Evolutionary conservation across 2,888 invertebrate species (phyloP).

Genomic region (Ceramica pisi): DNA sequence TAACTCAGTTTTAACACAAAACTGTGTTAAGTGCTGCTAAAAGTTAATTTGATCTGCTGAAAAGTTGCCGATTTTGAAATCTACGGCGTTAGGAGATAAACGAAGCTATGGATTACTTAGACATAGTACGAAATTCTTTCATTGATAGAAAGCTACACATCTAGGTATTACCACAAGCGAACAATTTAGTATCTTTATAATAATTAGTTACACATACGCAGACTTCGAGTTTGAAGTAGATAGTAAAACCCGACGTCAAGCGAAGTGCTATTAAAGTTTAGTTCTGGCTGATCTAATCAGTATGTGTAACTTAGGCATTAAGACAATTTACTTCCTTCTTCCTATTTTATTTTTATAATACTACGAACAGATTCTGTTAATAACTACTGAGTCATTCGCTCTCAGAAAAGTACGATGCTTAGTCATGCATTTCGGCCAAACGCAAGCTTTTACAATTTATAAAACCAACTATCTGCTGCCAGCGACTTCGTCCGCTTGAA

Average conservation of each 20-base stretch:
- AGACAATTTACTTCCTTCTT: constrained; percentile 8
- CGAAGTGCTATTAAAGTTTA: background rate
- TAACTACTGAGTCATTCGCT: constrained; percentile 6
- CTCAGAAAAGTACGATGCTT: background rate
- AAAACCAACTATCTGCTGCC: background rate
- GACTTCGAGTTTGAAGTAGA: background rate
- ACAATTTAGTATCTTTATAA: background rate
- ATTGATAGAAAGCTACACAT: too few relatives aligned
- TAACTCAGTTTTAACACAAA: too few relatives aligned
- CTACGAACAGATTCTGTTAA: background rate
- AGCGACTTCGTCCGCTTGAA: too few relatives aligned
- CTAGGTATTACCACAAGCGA: too few relatives aligned
- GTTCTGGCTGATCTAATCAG: background rate
- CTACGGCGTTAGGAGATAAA: too few relatives aligned
- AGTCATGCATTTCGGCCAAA: constrained; percentile 15
- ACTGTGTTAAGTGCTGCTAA: too few relatives aligned
- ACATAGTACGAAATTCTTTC: too few relatives aligned
- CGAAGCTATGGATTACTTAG: too few relatives aligned
- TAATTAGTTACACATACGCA: background rate
- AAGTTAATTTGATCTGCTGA: too few relatives aligned
- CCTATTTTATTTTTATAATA: constrained; percentile 13
- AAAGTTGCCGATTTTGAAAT: too few relatives aligned
- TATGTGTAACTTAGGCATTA: background rate
- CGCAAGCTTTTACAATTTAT: background rate
- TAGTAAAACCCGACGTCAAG: background rate